These are phyloP conservation scores for Nannoperca australis DNA, from an alignment of 2,797 vertebrate genomes.

Conservation along the genomic window DNA sequence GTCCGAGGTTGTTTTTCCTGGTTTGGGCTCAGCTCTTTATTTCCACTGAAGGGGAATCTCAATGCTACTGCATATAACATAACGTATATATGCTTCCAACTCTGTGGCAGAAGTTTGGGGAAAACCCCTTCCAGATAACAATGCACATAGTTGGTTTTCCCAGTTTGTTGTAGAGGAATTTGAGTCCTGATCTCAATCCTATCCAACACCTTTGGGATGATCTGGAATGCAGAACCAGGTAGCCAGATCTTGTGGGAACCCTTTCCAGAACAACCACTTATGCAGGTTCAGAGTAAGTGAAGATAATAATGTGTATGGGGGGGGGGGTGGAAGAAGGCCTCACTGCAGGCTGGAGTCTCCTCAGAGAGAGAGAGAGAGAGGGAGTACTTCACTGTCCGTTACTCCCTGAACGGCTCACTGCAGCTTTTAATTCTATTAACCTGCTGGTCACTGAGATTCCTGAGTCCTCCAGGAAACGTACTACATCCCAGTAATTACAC, in stretches of 20 bases:
- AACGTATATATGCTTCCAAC: no score
- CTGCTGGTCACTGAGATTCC: slow-evolving; percentile 31
- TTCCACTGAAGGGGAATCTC: neutral
- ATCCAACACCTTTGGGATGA: neutral
- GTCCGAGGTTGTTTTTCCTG: neutral
- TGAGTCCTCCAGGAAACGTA: slow-evolving; percentile 11
- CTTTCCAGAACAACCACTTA: no score
- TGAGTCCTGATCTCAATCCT: neutral
- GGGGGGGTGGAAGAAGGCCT: neutral
- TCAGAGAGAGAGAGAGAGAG: neutral
- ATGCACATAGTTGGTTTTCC: no score
- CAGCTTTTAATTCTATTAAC: slow-evolving; percentile 65
- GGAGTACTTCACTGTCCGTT: slow-evolving; percentile 11
- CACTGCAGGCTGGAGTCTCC: slow-evolving; percentile 6
- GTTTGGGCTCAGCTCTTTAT: no score
- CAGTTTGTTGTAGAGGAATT: neutral
- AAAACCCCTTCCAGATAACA: no score
- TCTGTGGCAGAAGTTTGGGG: no score
- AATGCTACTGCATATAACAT: neutral
- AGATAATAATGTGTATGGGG: no score
- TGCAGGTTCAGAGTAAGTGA: neutral
- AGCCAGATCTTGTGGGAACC: neutral
- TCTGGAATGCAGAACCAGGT: neutral
- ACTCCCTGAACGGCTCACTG: slow-evolving; percentile 76
- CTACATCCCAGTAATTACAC: neutral